phyloP scores from a whole-genome alignment of 2,888 invertebrate species.

The Dicranocentrus wangi region DNA sequence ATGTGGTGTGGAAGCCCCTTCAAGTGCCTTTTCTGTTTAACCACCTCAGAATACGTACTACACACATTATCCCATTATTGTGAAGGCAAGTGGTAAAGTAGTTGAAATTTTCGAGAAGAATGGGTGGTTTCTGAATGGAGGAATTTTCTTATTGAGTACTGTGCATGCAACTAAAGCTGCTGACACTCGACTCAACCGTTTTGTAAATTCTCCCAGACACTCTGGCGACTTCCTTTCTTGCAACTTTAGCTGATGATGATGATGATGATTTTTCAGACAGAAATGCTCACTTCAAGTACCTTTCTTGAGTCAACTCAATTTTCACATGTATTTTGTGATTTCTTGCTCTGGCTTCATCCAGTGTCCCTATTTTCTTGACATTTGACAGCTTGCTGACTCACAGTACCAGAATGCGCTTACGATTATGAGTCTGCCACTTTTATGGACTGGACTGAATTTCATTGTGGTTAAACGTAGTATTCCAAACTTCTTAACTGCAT shows the following conservation, averaged over 20 bases:
- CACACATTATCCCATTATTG: too few relatives aligned
- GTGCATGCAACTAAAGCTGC: background rate
- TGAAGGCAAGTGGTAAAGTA: background rate
- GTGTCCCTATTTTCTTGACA: constrained; percentile 15
- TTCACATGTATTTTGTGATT: background rate
- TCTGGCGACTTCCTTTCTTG: constrained; percentile 50
- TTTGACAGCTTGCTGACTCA: constrained; percentile 55
- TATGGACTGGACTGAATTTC: too few relatives aligned
- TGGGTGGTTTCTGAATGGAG: constrained; percentile 22
- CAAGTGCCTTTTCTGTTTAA: constrained; percentile 10
- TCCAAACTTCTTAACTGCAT: too few relatives aligned
- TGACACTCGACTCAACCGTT: constrained; percentile 35
- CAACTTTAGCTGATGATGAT: constrained; percentile 26
- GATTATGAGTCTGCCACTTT: background rate
- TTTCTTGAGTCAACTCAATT: constrained; percentile 28
- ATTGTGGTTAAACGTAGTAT: background rate
- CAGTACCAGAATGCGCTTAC: constrained; percentile 22
- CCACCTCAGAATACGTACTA: background rate
- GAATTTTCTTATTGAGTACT: constrained; percentile 19
- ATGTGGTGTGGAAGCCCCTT: background rate
- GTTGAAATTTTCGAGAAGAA: constrained; percentile 37
- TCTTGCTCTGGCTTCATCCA: background rate
- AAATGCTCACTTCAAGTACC: constrained; percentile 46
- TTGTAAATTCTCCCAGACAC: constrained; percentile 48
- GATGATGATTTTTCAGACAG: constrained; percentile 18